Percentiles rank a stretch among this genome's conserved stretches.
Conservation (phyloP, 2,888 invertebrate species). For the Schrankia costaestrigalis region DNA sequence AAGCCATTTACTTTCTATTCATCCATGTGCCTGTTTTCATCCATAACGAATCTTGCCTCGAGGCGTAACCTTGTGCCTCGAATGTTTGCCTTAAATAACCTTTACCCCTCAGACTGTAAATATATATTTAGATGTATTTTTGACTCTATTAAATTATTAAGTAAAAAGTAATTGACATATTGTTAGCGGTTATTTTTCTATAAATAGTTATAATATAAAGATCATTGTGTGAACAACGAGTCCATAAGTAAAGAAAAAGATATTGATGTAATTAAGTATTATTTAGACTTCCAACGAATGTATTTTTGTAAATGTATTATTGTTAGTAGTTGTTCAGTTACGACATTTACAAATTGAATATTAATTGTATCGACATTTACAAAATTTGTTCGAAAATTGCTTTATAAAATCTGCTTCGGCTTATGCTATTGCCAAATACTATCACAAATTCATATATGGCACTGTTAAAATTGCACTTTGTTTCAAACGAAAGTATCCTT, state of each 20-base stretch:
- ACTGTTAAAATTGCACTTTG: slow-evolving; percentile 7
- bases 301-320: slow-evolving; percentile 16
- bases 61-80: too few relatives aligned
- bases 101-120: slow-evolving; percentile 21
- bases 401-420: slow-evolving; percentile 10
- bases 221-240: slow-evolving; percentile 5
- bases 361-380: too few relatives aligned
- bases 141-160: slow-evolving; percentile 31
- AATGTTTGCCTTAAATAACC: slow-evolving; percentile 35
- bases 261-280: slow-evolving; percentile 15
- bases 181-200: slow-evolving; percentile 31
- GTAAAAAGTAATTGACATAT: slow-evolving; percentile 23
- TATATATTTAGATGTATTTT: slow-evolving; percentile 35
- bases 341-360: slow-evolving; percentile 7
- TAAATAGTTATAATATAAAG: slow-evolving; percentile 17
- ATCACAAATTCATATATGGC: not conserved
- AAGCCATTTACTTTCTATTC: too few relatives aligned
- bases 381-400: slow-evolving; percentile 11
- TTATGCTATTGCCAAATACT: slow-evolving; percentile 1
- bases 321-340: slow-evolving; percentile 8
- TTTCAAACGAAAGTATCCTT: slow-evolving; percentile 1
- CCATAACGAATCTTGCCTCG: too few relatives aligned
- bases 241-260: slow-evolving; percentile 7
- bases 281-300: slow-evolving; percentile 8
- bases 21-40: too few relatives aligned